phyloP scores from a whole-genome alignment of 2,797 vertebrate species.

The Lepidocolaptes lacrymiger region DNA sequence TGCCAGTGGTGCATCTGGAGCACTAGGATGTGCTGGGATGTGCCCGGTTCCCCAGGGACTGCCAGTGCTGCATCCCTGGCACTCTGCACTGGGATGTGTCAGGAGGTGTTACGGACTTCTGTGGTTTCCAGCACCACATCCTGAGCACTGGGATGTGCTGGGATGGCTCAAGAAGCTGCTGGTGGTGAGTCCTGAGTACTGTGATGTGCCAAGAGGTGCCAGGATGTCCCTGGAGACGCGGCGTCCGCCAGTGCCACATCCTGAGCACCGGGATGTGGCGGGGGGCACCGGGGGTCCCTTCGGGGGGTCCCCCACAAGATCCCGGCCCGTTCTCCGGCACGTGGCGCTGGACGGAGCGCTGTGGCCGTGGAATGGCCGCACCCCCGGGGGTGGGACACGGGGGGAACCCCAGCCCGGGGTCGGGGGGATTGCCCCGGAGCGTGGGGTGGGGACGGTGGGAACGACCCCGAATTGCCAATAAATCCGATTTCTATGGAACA shows the following conservation, averaged over 20 bases:
- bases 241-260: not conserved
- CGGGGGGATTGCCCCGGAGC: too few species aligned
- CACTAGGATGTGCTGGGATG: not conserved
- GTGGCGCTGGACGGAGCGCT: too few species aligned
- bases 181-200: not conserved
- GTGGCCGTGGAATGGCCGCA: not conserved
- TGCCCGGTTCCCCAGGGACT: not conserved
- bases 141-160: not conserved
- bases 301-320: not conserved
- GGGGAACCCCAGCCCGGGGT: not conserved
- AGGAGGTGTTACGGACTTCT: not conserved
- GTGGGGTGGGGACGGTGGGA: not conserved
- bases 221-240: not conserved
- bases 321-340: too few species aligned
- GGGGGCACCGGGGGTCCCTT: too few species aligned
- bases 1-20: not conserved
- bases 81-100: not conserved
- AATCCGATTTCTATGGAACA: not conserved
- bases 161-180: not conserved
- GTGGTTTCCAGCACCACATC: not conserved
- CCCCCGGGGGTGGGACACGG: too few species aligned
- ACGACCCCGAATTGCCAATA: not conserved
- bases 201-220: not conserved
- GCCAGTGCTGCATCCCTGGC: not conserved
- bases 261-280: not conserved